Conservation (phyloP, 92 coral and sea anemone species). For the Hydrozoanthus gracilis region DNA sequence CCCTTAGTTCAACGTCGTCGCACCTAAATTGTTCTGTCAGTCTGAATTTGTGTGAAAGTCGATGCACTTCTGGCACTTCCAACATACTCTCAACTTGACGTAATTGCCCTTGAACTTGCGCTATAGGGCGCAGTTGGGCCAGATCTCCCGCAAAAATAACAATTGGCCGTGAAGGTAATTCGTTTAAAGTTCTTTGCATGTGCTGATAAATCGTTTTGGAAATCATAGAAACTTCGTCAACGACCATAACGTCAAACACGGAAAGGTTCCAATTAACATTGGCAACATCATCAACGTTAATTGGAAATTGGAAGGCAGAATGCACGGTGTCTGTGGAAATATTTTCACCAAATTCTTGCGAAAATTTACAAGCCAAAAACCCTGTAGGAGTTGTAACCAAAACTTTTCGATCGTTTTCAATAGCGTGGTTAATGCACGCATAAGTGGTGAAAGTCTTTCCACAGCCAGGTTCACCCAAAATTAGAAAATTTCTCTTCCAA, state of each 20-base stretch:
- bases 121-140: conserved; percentile 16
- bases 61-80: too few species aligned
- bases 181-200: conserved; percentile 20
- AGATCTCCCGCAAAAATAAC: conserved; percentile 19
- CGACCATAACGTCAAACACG: conserved; percentile 41
- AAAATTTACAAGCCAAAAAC: conserved; percentile 46
- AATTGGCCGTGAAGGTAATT: conserved; percentile 18
- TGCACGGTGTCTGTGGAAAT: conserved; percentile 51
- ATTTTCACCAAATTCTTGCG: background rate
- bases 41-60: too few species aligned
- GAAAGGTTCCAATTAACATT: conserved; percentile 48
- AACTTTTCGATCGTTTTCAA: conserved; percentile 3
- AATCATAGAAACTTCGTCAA: conserved; percentile 54
- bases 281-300: background rate
- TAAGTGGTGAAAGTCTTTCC: conserved; percentile 47
- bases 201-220: conserved; percentile 1
- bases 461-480: conserved; percentile 43
- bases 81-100: too few species aligned
- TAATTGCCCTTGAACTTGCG: too few species aligned
- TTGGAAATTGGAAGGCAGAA: conserved; percentile 41
- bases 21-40: too few species aligned
- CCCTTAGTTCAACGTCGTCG: too few species aligned
- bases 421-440: conserved; percentile 8
- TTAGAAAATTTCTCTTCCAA: background rate
- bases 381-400: conserved; percentile 63